Conservation (phyloP, 2,797 vertebrate genomes). For the Pygocentrus nattereri region DNA sequence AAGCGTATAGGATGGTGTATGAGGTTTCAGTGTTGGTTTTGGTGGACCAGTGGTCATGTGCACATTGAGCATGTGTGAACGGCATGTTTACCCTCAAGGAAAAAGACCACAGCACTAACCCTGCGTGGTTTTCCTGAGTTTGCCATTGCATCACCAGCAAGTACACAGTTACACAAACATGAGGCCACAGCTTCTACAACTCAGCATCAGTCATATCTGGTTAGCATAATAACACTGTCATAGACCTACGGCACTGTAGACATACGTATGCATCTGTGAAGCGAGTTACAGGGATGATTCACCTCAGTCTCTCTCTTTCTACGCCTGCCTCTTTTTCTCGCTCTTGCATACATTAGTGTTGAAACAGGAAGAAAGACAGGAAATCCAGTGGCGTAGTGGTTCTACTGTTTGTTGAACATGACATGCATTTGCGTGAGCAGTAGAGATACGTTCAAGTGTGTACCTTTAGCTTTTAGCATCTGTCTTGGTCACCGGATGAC, state of each 20-base stretch:
- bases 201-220: background rate
- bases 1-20: background rate
- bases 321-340: slow-evolving; percentile 59
- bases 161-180: slow-evolving; percentile 11
- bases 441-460: background rate
- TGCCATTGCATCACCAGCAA: background rate
- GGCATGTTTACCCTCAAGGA: background rate
- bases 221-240: background rate
- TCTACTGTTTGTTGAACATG: slow-evolving; percentile 27
- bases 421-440: background rate
- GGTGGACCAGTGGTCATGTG: background rate
- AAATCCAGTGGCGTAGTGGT: slow-evolving; percentile 63
- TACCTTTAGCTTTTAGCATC: background rate
- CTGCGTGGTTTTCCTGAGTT: background rate
- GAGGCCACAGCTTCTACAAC: background rate
- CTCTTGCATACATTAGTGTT: slow-evolving; percentile 21
- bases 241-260: background rate
- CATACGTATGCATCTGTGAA: background rate
- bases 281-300: background rate
- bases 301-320: slow-evolving; percentile 13
- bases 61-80: background rate
- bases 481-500: background rate
- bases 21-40: background rate
- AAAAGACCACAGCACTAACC: slow-evolving; percentile 9
- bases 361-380: slow-evolving; percentile 77